Base-by-base conservation (phyloP, 1,140 invertebrate species). In the Orussus abietinus region DNA sequence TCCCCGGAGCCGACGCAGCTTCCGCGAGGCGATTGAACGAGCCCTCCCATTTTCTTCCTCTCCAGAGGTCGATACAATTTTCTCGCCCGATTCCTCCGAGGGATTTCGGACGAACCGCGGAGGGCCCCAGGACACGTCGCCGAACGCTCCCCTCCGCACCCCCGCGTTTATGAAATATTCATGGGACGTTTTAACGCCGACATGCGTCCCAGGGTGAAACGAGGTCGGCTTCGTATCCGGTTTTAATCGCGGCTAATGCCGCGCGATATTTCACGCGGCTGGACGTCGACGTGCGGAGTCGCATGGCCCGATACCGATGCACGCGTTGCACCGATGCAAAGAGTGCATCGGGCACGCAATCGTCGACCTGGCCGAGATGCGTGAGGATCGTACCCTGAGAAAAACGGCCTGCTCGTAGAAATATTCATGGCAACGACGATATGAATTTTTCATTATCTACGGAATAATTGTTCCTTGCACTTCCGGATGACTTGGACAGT, bases 181-280 rank as follows among this genome's bases (percentile, higher is more conserved):
- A 7, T 20, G 11, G 7, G 31, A 30, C 13, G 18, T 35, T 42
- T 12, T 45, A 46, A 46, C 38, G 30, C 29, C 21, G 21, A 48
- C 40, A 36, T 44, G 25, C n/a, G 11, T 20, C 28, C 32, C 25
- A 43, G 38, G 39, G 18, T 21, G 22, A 47, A 12, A 38, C 21
- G 35, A 12, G 12, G 22, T 9, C 3, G 11, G 25, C 15, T 45
- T 30, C 45, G 40, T 36, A 38, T 32, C 28, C 19, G 17, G 26
- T 31, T 38, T 20, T 30, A 46, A 47, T 38, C 20, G 25, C 25
- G 42, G 28, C 42, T 46, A 46, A 45, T 46, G 44, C 38, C 20
- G 30, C 26, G 12, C 29, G 17, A 22, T 20, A 11, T 25, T n/a
- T n/a, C 6, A 25, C 6, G 22, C n/a, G 22, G n/a, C 22, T n/a